Evolutionary conservation across 2,888 invertebrate genomes (phyloP), one percentile per base, ranked within the genome.

Genomic region (Torymus tubicola): DNA sequence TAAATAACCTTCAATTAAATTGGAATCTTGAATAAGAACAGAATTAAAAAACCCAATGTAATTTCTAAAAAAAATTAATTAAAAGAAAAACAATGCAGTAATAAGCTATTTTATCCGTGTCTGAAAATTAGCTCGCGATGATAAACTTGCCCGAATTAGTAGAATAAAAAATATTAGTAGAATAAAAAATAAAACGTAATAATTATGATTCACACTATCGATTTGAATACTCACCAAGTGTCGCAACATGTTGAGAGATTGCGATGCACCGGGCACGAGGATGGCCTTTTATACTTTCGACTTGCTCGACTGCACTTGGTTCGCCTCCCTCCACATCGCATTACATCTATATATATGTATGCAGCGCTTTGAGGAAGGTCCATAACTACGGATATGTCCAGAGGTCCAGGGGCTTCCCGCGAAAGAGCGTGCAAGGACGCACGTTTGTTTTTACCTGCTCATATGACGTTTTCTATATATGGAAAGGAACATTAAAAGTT

Each of bases 241-340:
- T 79, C 69, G 79, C 74, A 64, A 64, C 79, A 79, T 79, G 63
- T 79, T 58, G 64, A 50, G 13, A 64, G 74, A 61, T 55, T 63
- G 55, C 68, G 67, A 61, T 18, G 58, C 61, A 53, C 14, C 10
- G 55, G 13, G 21, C 5, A 61, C 1, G 60, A 50, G 63, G 57
- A 70, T 64, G 57, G 61, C n/a, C 64, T 77, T 77, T 53, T 77
- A 77, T 77, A 77, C 58, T 2, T 2, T 4, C 0, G 3, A 14
- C 50, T 2, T 10, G 8, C 16, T 31, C 4, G 50, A 14, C n/a
- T 52, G 42, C 61, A 63, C 12, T 64, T n/a, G 14, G 60, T 67
- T 58, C 12, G 13, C 14, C 78, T 71, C 71, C 65, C 71, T 67
- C 71, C 70, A 55, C 21, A n/a, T 52, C 21, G 52, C 31, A 63